Evolutionary conservation across 2,113 vertebrate genomes (phyloP).

Genomic region (Boleophthalmus pectinirostris): DNA sequence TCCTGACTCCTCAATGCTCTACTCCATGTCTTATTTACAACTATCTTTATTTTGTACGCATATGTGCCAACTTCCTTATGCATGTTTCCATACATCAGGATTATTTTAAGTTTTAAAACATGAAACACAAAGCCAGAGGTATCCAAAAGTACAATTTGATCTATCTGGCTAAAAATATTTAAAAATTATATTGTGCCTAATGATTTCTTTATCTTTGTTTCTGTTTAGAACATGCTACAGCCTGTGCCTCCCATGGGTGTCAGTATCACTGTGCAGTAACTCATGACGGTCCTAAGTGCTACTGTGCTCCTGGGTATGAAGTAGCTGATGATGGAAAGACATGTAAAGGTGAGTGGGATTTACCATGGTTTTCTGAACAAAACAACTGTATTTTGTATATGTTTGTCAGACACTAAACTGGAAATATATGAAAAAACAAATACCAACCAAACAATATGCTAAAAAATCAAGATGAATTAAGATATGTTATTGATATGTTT

Average conservation of each 20-base stretch:
- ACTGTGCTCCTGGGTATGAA: constrained; percentile 88
- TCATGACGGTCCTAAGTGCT: constrained; percentile 83
- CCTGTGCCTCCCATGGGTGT: constrained; percentile 82
- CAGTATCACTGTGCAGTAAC: constrained; percentile 87
- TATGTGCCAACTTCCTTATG: too few relatives aligned
- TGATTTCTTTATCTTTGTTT: constrained; percentile 17
- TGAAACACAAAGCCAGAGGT: neutral
- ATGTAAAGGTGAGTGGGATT: constrained; percentile 84
- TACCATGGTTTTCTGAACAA: constrained; percentile 10
- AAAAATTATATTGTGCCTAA: constrained; percentile 11
- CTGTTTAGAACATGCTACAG: constrained; percentile 76
- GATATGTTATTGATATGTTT: neutral
- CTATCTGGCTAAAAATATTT: too few relatives aligned
- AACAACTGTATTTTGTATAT: constrained; percentile 2
- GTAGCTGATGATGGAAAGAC: constrained; percentile 84
- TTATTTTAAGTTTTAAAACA: neutral
- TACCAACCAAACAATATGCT: too few relatives aligned
- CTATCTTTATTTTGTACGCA: too few relatives aligned
- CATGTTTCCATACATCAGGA: too few relatives aligned
- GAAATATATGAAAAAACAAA: too few relatives aligned
- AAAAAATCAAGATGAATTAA: neutral
- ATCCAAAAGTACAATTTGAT: neutral
- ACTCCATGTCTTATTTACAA: too few relatives aligned
- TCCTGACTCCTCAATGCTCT: too few relatives aligned
- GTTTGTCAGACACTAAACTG: too few relatives aligned